These are phyloP conservation scores for Karalla daura DNA, from an alignment of 2,797 vertebrate species.

Conservation along the genomic window DNA sequence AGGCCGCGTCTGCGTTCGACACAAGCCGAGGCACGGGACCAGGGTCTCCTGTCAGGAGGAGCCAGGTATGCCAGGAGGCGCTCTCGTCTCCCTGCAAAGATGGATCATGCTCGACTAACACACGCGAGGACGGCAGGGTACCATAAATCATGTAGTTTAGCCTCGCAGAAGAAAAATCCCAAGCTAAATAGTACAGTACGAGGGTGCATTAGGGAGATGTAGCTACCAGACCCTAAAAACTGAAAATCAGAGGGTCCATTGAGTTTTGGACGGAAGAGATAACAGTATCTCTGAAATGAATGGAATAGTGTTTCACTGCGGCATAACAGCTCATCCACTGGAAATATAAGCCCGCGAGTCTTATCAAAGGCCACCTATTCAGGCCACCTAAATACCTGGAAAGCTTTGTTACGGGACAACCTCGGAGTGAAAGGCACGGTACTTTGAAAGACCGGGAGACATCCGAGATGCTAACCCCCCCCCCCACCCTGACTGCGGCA, in stretches of 20 bases:
- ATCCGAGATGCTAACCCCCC: slow-evolving; percentile 60
- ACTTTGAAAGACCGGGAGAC: slow-evolving; percentile 51
- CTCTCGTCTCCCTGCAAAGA: slow-evolving; percentile 25
- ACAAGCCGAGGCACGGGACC: slow-evolving; percentile 47
- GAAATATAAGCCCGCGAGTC: slow-evolving; percentile 51
- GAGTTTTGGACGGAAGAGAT: slow-evolving; percentile 49
- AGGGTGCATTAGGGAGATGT: slow-evolving; percentile 10
- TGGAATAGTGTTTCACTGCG: slow-evolving; percentile 49
- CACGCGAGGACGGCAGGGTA: slow-evolving; percentile 25
- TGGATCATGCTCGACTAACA: slow-evolving; percentile 57
- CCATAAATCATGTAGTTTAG: slow-evolving; percentile 49
- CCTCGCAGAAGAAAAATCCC: slow-evolving; percentile 22
- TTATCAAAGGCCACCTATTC: slow-evolving; percentile 63
- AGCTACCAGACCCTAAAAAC: slow-evolving; percentile 48
- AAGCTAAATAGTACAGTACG: slow-evolving; percentile 20
- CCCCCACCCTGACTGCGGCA: too few relatives aligned
- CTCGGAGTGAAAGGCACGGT: slow-evolving; percentile 27
- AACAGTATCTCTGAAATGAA: slow-evolving; percentile 41
- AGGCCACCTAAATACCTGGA: slow-evolving; percentile 37
- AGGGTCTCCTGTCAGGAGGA: slow-evolving; percentile 50
- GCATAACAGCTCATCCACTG: slow-evolving; percentile 42
- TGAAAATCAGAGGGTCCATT: slow-evolving; percentile 50
- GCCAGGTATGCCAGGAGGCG: slow-evolving; percentile 42
- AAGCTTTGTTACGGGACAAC: slow-evolving; percentile 51
- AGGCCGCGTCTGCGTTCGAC: slow-evolving; percentile 56